These are phyloP conservation scores for Notarius quadriscutis DNA, from an alignment of 2,113 vertebrate species.

Conservation along the genomic window DNA sequence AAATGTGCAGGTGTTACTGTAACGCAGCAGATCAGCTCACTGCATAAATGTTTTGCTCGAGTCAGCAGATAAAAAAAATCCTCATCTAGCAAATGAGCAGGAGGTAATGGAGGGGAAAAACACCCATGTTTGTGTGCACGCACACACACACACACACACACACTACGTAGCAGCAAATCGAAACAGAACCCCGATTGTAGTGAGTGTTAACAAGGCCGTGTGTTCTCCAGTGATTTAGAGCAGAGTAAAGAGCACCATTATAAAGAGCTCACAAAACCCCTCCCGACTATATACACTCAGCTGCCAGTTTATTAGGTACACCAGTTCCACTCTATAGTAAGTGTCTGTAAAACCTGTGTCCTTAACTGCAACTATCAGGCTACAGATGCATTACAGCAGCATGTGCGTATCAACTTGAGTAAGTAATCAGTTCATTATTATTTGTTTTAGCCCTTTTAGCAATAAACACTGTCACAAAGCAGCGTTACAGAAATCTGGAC, in stretches of 20 bases:
- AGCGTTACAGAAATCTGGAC: background rate
- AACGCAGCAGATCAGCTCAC: conserved; percentile 61
- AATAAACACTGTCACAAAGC: background rate
- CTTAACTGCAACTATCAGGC: background rate
- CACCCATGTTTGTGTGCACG: background rate
- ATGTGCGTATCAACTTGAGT: background rate
- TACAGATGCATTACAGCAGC: background rate
- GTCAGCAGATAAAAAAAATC: conserved; percentile 46
- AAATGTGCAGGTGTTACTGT: conserved; percentile 69
- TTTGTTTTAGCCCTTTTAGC: background rate
- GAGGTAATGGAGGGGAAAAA: conserved; percentile 28
- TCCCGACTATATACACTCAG: background rate
- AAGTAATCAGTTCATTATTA: background rate
- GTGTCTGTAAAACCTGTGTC: background rate
- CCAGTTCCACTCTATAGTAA: too few species aligned
- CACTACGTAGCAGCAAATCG: conserved; percentile 56
- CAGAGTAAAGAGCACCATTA: background rate
- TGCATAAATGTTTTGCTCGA: conserved; percentile 50
- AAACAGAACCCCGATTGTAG: conserved; percentile 48
- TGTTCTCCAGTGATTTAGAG: background rate
- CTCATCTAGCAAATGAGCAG: conserved; percentile 47
- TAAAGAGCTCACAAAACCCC: background rate
- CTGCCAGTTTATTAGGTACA: background rate
- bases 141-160: conserved; percentile 21
- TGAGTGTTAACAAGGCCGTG: conserved; percentile 39